Evolutionary conservation across 2,888 invertebrate species (phyloP), one percentile per base, ranked within the genome.

Genomic region (Xylota sylvarum): DNA sequence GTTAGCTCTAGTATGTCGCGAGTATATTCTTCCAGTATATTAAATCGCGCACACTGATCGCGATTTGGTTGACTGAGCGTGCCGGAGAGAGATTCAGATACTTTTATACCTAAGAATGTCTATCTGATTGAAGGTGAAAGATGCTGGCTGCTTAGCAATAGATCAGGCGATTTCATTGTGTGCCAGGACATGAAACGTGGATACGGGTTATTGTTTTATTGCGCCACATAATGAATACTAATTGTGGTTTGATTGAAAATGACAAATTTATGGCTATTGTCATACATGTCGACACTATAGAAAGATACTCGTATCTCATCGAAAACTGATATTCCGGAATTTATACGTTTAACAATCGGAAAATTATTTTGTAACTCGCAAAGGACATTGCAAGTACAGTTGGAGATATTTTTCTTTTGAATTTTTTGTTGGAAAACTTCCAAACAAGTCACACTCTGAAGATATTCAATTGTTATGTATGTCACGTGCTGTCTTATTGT

Each of bases 61-160:
- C 86, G 86, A 64, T 69, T 43, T 78, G 82, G 62, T 78, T 69
- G 86, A 86, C 86, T 86, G 86, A 86, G 82, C 82, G 58, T 55
- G 60, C 35, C 23, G 40, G 56, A 62, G 65, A 58, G 77, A 69
- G 55, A 62, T 78, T 77, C 81, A 64, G 78, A 86, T 86, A 82
- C 81, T 86, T 86, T 86, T 86, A 86, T 86, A 86, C 81, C 32
- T 62, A 78, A 85, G 86, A 76, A 55, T 67, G 74, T 52, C 35
- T 64, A 70, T 80, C 46, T 60, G 67, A 62, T 82, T 65, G 86
- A 86, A 86, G 86, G 86, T 86, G 72, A 86, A 67, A 86, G 82
- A 82, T 58, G 81, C 77, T 82, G 73, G 60, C 69, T 81, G 65
- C 32, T 50, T 67, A 43, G 65, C 65, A 65, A 77, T 77, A 81